These are phyloP conservation scores for Pygmarrhopalites habei DNA, from an alignment of 1,140 invertebrate species.

Conservation along the genomic window DNA sequence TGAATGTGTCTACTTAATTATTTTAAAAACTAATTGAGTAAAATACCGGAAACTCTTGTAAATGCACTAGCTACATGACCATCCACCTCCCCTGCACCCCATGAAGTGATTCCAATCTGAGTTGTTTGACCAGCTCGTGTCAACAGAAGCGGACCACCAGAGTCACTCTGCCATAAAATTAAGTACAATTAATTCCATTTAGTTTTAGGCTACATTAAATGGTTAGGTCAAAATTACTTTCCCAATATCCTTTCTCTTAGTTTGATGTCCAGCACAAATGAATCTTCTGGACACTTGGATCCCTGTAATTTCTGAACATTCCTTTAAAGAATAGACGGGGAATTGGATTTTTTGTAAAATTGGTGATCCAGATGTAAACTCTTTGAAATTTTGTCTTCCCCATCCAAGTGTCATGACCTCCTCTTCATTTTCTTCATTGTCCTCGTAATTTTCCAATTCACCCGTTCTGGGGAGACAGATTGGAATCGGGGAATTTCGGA, in stretches of 20 bases:
- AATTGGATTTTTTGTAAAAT: background rate
- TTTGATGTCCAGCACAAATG: slow-evolving; percentile 11
- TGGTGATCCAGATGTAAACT: background rate
- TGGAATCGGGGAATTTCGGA: background rate
- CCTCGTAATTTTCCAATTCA: background rate
- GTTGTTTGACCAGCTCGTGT: background rate
- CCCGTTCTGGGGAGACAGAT: background rate
- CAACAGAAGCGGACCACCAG: background rate
- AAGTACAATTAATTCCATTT: too few species aligned
- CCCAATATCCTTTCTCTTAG: slow-evolving; percentile 1
- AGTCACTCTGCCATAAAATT: background rate
- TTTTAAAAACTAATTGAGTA: too few species aligned
- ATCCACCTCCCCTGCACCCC: slow-evolving; percentile 2
- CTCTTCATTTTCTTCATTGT: too few species aligned
- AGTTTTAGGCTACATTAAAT: background rate
- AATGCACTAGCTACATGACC: slow-evolving; percentile 1
- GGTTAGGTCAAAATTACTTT: slow-evolving; percentile 3
- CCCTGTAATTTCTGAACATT: background rate
- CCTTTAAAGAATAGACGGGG: slow-evolving; percentile 1
- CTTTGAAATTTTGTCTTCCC: background rate
- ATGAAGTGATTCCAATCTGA: slow-evolving; percentile 5
- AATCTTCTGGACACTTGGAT: background rate
- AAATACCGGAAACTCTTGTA: slow-evolving; percentile 8
- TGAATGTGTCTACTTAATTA: too few species aligned
- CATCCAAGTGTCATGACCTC: background rate